Evolutionary conservation across 1,140 invertebrate genomes (phyloP), one percentile per base, ranked within the genome.

Genomic region (Leptinotarsa lineolata): DNA sequence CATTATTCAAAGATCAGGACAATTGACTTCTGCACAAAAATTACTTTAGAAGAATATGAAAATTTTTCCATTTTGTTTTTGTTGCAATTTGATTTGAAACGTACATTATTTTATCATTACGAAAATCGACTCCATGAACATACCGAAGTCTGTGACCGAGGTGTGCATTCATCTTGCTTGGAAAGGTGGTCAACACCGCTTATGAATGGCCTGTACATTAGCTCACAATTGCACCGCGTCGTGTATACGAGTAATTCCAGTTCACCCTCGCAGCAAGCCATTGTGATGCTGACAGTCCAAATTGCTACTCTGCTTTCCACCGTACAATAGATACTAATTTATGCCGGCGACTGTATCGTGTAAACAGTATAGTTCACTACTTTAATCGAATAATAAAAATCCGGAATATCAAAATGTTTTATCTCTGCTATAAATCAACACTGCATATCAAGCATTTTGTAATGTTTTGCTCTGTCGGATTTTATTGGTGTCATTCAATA

Each of bases 271-370:
- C 70, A 68, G 74, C 46, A 20, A 68, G 72, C 74, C 74, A 77
- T 79, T 79, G 77, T 79, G 74, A 68, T 65, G 66, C 22, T 79
- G 77, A 79, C 79, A 79, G 74, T 45, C 39, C 54, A 74, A 78
- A 79, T 78, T 77, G 79, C 79, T 66, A 59, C 68, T 45, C 63
- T 71, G 72, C 75, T 79, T 79, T 73, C 73, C 79, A 70, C 75
- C 65, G 68, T 73, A 80, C 79, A 80, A 80, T 80, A 74, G 74
- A 79, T 80, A 77, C 76, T 80, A 80, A 80, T 80, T 80, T 80
- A 80, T 80, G 68, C 73, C 68, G 67, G 70, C 65, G 77, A 76
- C 70, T 76, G 75, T 78, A 77, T 61, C 72, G 67, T 72, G 68
- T 75, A 78, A 75, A 78, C 74, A 78, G 76, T 75, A 74, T 69